Percentiles rank a stretch among this genome's conserved stretches.
phyloP scores from a whole-genome alignment of 2,888 invertebrate genomes.

The Prosapia bicincta region DNA sequence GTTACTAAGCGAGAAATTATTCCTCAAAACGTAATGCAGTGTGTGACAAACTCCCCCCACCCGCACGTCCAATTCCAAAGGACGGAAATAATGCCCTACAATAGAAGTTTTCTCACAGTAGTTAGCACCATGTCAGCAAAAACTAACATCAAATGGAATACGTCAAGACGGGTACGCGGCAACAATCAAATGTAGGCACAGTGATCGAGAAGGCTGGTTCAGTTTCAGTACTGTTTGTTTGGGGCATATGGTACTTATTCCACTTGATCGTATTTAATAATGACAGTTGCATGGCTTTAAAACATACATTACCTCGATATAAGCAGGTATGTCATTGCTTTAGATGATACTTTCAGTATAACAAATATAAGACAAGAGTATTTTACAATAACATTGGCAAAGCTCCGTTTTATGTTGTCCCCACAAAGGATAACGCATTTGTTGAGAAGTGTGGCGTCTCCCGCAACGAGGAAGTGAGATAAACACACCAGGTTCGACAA shows the following conservation, averaged over 20 bases:
- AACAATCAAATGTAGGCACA: too few species aligned
- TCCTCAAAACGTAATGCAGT: too few species aligned
- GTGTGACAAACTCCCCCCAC: too few species aligned
- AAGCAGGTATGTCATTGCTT: background rate
- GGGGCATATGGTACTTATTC: background rate
- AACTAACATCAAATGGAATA: too few species aligned
- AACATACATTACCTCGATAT: background rate
- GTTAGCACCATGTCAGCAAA: too few species aligned
- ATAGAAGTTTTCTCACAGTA: too few species aligned
- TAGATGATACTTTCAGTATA: background rate
- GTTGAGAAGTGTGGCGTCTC: background rate
- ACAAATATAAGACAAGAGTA: background rate
- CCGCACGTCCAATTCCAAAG: too few species aligned
- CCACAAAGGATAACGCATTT: background rate
- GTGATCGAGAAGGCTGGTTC: too few species aligned
- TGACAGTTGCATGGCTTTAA: background rate
- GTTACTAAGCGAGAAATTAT: too few species aligned
- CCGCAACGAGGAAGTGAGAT: background rate
- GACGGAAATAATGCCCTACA: too few species aligned
- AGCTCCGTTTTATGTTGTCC: background rate
- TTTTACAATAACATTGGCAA: background rate
- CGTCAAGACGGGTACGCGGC: background rate
- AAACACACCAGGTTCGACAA: background rate
- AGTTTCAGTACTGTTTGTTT: background rate
- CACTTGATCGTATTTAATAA: background rate